A percentile compares a stretch with the other conserved stretches of the same genome.
Conservation (phyloP, 2,888 invertebrate species). For the Daptonema setosum region DNA sequence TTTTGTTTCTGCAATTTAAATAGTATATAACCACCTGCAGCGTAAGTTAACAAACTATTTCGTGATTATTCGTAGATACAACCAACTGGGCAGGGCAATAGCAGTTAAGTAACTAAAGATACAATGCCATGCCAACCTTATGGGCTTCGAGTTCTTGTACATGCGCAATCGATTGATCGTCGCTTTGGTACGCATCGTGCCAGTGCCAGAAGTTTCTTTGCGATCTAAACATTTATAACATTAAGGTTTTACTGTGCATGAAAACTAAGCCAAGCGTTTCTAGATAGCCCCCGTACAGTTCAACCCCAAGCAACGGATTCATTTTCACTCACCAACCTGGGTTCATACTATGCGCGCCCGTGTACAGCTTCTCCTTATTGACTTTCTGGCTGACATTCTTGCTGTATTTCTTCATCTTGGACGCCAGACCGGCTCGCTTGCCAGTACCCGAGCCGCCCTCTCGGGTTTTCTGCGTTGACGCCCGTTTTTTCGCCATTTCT, state of each 20-base stretch:
- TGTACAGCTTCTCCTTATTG: constrained; percentile 47
- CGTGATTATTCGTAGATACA: neutral
- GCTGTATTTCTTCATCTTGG: neutral
- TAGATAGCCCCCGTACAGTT: too few relatives aligned
- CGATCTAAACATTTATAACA: constrained; percentile 15
- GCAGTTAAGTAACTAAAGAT: neutral
- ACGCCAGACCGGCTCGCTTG: constrained; percentile 9
- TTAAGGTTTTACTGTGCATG: neutral
- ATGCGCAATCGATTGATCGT: constrained; percentile 90
- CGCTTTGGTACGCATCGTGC: constrained; percentile 63
- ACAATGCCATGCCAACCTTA: constrained; percentile 36
- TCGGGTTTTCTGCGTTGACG: neutral
- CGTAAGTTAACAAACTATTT: neutral
- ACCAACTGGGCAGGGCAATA: neutral
- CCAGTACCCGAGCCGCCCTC: constrained; percentile 7
- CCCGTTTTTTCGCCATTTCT: neutral
- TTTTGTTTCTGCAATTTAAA: constrained; percentile 41
- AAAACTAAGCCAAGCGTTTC: neutral
- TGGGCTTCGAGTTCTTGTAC: constrained; percentile 92
- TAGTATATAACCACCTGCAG: too few relatives aligned
- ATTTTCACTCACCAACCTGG: constrained; percentile 46
- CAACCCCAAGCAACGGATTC: too few relatives aligned
- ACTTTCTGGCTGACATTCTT: constrained; percentile 10
- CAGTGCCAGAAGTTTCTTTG: constrained; percentile 58
- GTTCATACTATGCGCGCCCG: constrained; percentile 77